Base-by-base conservation (phyloP, 2,797 vertebrate species). In the Siniperca scherzeri region DNA sequence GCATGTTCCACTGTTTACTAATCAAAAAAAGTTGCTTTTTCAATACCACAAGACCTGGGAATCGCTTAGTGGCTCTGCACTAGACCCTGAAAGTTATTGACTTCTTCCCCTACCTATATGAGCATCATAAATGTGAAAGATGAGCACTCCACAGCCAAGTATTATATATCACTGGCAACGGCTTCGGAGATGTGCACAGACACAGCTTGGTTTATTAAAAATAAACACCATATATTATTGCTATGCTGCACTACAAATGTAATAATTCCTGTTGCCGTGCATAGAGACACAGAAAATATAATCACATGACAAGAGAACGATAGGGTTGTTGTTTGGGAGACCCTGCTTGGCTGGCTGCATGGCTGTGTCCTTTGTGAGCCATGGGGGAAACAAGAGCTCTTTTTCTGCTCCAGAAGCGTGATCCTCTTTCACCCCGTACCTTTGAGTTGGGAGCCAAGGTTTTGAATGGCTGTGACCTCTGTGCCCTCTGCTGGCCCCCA, bases 11-110 rank as follows among this genome's bases (percentile, higher is more conserved):
- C 90, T 94, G 88, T 94, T 93, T 92, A 92, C 94, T 95, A 94
- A 96, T 95, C 93, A 95, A 95, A 95, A 94, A 93, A 95, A 95
- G 93, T 93, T 94, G 92, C 88, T 93, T 94, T 93, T 93, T 94
- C 91, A 85, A 94, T 94, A 91, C 85, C 40, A 75, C 61, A 74
- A 78, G 84, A 91, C 62, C 83, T 80, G 80, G 77, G 86, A 92
- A 91, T 64, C 87, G 90, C 92, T 91, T 92, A 89, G 93, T 69
- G 81, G 78, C 89, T 87, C 87, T 69, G 87, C 89, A 78, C 85
- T 62, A 89, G 88, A 89, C 85, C 92, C 93, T 92, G 92, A 78
- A 92, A 92, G 93, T 93, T 94, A 95, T 95, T 93, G 94, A 94
- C 94, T 94, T 93, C 91, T 90, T 90, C 89, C 85, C 85, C 88